These are phyloP conservation scores for Oryzaephilus surinamensis DNA, from an alignment of 1,140 invertebrate genomes.

Conservation along the genomic window DNA sequence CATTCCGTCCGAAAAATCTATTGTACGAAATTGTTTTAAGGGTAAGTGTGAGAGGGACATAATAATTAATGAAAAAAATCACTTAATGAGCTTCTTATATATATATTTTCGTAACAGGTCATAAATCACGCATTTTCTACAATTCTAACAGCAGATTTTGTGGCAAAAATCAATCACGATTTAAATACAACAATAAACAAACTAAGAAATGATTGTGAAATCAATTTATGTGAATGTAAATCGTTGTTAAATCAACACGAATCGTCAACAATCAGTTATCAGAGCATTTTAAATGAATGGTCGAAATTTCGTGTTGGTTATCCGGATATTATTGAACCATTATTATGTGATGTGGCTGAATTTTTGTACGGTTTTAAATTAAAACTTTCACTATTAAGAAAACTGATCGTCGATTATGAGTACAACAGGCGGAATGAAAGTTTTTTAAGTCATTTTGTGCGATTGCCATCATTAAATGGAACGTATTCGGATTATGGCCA, in stretches of 20 bases:
- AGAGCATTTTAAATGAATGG: conserved; percentile 38
- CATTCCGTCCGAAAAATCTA: conserved; percentile 44
- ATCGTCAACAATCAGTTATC: conserved; percentile 17
- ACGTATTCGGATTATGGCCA: no score
- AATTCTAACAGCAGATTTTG: conserved; percentile 12
- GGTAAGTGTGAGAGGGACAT: conserved; percentile 14
- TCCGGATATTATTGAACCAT: conserved; percentile 54
- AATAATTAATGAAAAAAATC: neutral
- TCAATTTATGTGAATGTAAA: neutral
- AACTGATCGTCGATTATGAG: conserved; percentile 27
- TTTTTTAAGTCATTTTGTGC: conserved; percentile 9
- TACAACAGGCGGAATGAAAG: conserved; percentile 19
- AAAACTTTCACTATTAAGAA: conserved; percentile 37
- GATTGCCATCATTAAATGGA: neutral
- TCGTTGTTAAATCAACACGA: conserved; percentile 11
- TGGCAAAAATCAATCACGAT: neutral
- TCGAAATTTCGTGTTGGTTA: conserved; percentile 47
- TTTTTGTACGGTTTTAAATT: conserved; percentile 46
- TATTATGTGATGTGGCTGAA: conserved; percentile 48
- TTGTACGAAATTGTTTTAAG: conserved; percentile 39
- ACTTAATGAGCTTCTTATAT: conserved; percentile 13
- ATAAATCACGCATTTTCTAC: conserved; percentile 22
- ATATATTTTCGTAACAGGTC: no score
- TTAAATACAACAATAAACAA: neutral
- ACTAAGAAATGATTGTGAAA: neutral